Percentiles rank a stretch among this genome's conserved stretches.
phyloP scores from a whole-genome alignment of 2,113 vertebrate species.

The Zingel zingel region DNA sequence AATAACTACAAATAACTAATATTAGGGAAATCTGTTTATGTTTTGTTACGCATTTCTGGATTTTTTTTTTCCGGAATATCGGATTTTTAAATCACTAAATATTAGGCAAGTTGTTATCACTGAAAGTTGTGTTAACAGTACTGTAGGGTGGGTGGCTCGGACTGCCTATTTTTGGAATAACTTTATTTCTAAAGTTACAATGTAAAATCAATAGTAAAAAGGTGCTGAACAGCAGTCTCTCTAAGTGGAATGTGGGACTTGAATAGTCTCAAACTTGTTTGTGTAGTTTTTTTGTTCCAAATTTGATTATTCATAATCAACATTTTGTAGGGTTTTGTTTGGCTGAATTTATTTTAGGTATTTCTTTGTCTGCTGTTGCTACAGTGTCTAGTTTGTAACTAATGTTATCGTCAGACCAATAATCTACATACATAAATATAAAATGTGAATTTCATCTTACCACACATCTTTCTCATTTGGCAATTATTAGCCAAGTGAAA shows the following conservation, averaged over 20 bases:
- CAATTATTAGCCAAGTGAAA: neutral
- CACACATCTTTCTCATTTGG: neutral
- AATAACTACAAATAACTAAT: no score
- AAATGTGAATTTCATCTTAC: neutral
- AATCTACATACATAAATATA: neutral
- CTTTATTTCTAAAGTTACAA: neutral
- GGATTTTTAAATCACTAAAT: no score
- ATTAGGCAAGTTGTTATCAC: neutral
- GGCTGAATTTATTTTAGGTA: no score
- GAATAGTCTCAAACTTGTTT: neutral
- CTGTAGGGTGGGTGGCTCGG: neutral
- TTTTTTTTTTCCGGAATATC: no score
- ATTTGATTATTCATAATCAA: neutral
- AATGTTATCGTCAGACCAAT: neutral
- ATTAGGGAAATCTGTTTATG: no score
- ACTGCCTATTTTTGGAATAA: no score
- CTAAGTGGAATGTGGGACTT: neutral
- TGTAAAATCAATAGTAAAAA: neutral
- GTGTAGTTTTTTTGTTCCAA: neutral
- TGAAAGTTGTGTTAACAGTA: slow-evolving; percentile 2
- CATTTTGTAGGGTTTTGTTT: no score
- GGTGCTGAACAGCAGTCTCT: neutral
- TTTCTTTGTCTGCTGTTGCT: no score
- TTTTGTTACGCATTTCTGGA: no score
- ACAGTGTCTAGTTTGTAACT: no score